phyloP scores from a whole-genome alignment of 2,113 vertebrate genomes.

The Hippocampus abdominalis region DNA sequence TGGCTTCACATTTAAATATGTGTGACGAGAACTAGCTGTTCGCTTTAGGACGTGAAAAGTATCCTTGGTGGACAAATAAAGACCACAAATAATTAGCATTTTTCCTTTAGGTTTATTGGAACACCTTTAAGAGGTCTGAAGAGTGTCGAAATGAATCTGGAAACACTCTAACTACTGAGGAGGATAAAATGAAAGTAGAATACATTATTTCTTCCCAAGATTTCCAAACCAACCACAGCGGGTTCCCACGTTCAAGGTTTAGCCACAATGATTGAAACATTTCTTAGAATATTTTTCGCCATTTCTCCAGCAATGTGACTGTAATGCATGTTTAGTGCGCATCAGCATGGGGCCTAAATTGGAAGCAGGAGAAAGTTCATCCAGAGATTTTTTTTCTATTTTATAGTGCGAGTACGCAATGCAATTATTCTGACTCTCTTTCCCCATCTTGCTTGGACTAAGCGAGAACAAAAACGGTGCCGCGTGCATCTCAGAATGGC shows the following conservation, averaged over 20 bases:
- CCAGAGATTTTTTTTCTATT: background rate
- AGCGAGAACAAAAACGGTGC: constrained; percentile 6
- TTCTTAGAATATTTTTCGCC: background rate
- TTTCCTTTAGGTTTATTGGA: background rate
- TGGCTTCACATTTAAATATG: background rate
- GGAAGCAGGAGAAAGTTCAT: constrained; percentile 2
- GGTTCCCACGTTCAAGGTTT: background rate
- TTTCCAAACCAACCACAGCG: background rate
- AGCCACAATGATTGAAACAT: background rate
- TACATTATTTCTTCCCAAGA: background rate
- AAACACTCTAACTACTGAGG: background rate
- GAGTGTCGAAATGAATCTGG: background rate
- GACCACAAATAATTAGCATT: background rate
- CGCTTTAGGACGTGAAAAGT: too few species aligned
- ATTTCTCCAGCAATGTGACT: constrained; percentile 1
- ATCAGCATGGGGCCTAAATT: background rate
- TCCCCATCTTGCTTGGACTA: background rate
- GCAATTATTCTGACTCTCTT: background rate
- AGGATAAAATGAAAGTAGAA: background rate
- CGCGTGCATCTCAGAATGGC: background rate
- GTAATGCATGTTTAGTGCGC: background rate
- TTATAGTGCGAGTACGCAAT: background rate
- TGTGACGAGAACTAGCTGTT: background rate
- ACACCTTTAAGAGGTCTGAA: background rate
- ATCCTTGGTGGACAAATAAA: background rate